Evolutionary conservation across 2,888 invertebrate species (phyloP).

Genomic region (Hoplodrina ambigua): DNA sequence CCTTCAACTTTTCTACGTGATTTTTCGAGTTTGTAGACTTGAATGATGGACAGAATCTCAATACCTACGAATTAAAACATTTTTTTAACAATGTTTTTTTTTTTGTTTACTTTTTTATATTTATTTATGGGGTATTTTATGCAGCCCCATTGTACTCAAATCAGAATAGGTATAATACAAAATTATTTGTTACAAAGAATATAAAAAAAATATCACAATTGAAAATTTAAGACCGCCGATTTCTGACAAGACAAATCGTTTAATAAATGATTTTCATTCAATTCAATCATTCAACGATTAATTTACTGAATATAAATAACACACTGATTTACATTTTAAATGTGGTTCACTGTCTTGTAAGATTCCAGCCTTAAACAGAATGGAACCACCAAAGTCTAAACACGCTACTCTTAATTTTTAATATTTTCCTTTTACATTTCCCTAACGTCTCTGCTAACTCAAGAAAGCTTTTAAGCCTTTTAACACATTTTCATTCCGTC

Average conservation of each 20-base stretch:
- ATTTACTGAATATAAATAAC: accelerated
- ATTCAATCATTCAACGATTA: not conserved
- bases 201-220: no score
- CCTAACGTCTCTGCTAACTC: constrained; percentile 63
- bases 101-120: no score
- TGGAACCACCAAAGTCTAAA: constrained; percentile 22
- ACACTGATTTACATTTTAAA: no score
- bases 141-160: no score
- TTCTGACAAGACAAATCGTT: no score
- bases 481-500: constrained; percentile 56
- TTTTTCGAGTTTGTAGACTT: constrained; percentile 9
- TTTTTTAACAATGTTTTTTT: no score
- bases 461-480: constrained; percentile 66
- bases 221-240: no score
- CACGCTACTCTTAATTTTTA: constrained; percentile 54
- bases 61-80: not conserved
- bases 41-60: constrained; percentile 7
- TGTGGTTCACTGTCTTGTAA: not conserved
- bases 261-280: no score
- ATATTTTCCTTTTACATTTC: constrained; percentile 64
- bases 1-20: constrained; percentile 25
- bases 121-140: no score
- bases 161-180: no score
- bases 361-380: not conserved
- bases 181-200: no score